These are phyloP conservation scores for Limenitis camilla DNA, from an alignment of 2,888 invertebrate genomes.

Conservation along the genomic window DNA sequence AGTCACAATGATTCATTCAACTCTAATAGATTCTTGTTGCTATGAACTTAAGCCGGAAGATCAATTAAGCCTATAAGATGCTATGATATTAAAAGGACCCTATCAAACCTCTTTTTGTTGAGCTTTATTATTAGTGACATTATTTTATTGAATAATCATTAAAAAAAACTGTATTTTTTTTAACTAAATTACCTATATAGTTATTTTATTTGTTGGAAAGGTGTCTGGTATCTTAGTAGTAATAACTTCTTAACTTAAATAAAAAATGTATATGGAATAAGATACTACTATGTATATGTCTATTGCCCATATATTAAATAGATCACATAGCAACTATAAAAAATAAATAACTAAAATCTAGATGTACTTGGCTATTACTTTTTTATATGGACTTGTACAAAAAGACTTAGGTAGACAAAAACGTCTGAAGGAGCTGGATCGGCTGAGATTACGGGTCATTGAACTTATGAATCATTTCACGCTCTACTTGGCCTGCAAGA, in stretches of 20 bases:
- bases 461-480: slow-evolving; percentile 56
- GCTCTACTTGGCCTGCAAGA: slow-evolving; percentile 49
- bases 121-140: too few relatives aligned
- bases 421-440: slow-evolving; percentile 13
- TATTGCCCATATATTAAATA: too few relatives aligned
- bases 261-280: too few relatives aligned
- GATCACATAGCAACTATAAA: too few relatives aligned
- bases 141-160: too few relatives aligned
- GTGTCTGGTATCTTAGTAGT: too few relatives aligned
- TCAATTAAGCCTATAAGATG: background rate
- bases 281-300: too few relatives aligned
- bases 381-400: background rate
- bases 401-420: background rate
- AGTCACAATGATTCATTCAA: slow-evolving; percentile 16
- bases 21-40: background rate
- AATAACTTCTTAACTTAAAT: too few relatives aligned
- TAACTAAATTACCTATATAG: too few relatives aligned
- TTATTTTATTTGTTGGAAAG: too few relatives aligned
- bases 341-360: background rate
- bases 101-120: too few relatives aligned
- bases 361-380: background rate
- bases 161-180: too few relatives aligned
- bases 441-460: slow-evolving; percentile 44
- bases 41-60: slow-evolving; percentile 1
- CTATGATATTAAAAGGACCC: background rate